Evolutionary conservation across 2,797 vertebrate species (phyloP).

Genomic region (Uromys caudimaculatus): DNA sequence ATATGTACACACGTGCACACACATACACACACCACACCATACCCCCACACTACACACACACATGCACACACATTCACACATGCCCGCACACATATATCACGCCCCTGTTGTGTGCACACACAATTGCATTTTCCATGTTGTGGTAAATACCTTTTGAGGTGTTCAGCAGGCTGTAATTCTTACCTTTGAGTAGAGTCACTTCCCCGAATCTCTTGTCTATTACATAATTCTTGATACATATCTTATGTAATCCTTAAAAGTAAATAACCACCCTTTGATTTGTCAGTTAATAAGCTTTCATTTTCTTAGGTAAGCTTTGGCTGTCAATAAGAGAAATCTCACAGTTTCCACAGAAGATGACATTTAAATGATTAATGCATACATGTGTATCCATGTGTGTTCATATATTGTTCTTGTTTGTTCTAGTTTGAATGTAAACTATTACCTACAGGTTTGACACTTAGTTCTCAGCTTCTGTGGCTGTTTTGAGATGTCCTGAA

Average conservation of each 20-base stretch:
- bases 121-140: not conserved
- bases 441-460: not conserved
- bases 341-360: not conserved
- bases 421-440: not conserved
- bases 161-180: not conserved
- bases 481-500: not conserved
- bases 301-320: constrained; percentile 14
- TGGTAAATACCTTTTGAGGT: not conserved
- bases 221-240: not conserved
- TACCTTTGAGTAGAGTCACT: not conserved
- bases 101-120: too few species aligned
- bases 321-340: constrained; percentile 11
- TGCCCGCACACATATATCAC: not conserved
- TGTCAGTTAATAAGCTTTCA: not conserved
- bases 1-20: too few species aligned
- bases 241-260: not conserved
- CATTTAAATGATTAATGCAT: not conserved
- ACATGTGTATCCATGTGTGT: not conserved
- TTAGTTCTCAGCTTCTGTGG: not conserved
- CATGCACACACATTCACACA: too few species aligned
- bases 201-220: not conserved
- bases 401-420: not conserved
- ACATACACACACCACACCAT: too few species aligned
- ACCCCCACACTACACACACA: too few species aligned
- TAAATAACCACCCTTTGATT: not conserved